Evolutionary conservation across 2,888 invertebrate species (phyloP), one percentile per base, ranked within the genome.

Genomic region (Furcula furcula): DNA sequence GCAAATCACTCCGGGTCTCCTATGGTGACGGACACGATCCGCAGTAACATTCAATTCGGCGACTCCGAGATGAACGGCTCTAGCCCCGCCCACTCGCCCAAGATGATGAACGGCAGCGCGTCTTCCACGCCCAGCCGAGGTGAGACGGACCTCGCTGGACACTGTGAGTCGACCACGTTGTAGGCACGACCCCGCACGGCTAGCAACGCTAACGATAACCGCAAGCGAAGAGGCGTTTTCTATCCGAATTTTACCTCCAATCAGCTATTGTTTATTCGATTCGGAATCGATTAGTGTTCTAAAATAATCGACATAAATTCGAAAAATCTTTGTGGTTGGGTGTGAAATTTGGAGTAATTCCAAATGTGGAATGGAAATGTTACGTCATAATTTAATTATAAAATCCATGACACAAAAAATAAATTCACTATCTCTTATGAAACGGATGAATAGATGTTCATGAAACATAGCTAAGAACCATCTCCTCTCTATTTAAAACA

Each of bases 21-120:
- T 36, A 87, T 90, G 87, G 83, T 90, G 64, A 91, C 91, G 50
- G 90, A 91, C 76, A 90, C 90, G 46, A 90, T 90, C 73, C 90
- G 91, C 75, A 91, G 91, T 82, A 86, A 90, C 85, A 91, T 91
- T 55, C 83, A 90, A 66, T 89, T 91, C 63, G 90, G 90, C 25
- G 89, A 88, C 54, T 69, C 74, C 11, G 73, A 75, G 45, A 64
- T 69, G 65, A 84, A 83, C 65, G 81, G 76, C 19, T 60, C 69
- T 37, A 77, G 75, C 46, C 71, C 78, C 21, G 55, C 70, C 26
- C 76, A 80, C 57, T 80, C 85, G 14, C 78, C 82, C 44, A 81
- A 81, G 74, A 49, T 68, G 52, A 46, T 47, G 35, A 86, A 87
- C 60, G 84, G 86, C 29, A 85, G 82, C 68, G 78, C 72, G 25